These are phyloP conservation scores for Fundulus diaphanus DNA, from an alignment of 2,797 vertebrate genomes.

Conservation along the genomic window DNA sequence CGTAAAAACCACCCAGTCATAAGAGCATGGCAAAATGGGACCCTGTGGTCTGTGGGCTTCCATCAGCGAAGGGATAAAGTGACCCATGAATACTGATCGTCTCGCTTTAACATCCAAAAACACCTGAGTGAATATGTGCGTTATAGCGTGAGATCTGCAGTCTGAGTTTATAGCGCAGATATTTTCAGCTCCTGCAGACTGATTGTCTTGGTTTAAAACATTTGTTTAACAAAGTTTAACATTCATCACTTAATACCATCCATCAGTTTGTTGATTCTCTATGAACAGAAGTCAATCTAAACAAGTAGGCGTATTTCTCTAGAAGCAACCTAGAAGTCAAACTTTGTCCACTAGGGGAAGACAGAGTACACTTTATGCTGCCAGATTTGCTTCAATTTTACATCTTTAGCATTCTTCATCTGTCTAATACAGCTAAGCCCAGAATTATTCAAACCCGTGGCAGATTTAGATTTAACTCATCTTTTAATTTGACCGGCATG, in stretches of 20 bases:
- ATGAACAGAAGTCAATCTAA: neutral
- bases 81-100: slow-evolving; percentile 41
- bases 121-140: slow-evolving; percentile 6
- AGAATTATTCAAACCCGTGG: neutral
- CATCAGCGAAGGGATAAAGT: slow-evolving; percentile 45
- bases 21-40: slow-evolving; percentile 53
- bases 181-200: slow-evolving; percentile 9
- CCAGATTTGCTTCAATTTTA: neutral
- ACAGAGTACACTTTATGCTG: slow-evolving; percentile 76
- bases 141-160: neutral
- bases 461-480: neutral
- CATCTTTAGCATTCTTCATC: neutral
- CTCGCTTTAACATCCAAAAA: slow-evolving; percentile 16
- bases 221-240: neutral
- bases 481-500: neutral
- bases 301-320: neutral
- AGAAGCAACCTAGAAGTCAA: neutral
- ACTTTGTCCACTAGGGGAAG: slow-evolving; percentile 74
- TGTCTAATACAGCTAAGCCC: neutral
- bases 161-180: neutral
- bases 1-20: slow-evolving; percentile 72
- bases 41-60: slow-evolving; percentile 37
- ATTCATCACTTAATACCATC: neutral
- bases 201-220: neutral
- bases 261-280: slow-evolving; percentile 1